These are phyloP conservation scores for Silurus meridionalis DNA, from an alignment of 2,113 vertebrate species.

Conservation along the genomic window DNA sequence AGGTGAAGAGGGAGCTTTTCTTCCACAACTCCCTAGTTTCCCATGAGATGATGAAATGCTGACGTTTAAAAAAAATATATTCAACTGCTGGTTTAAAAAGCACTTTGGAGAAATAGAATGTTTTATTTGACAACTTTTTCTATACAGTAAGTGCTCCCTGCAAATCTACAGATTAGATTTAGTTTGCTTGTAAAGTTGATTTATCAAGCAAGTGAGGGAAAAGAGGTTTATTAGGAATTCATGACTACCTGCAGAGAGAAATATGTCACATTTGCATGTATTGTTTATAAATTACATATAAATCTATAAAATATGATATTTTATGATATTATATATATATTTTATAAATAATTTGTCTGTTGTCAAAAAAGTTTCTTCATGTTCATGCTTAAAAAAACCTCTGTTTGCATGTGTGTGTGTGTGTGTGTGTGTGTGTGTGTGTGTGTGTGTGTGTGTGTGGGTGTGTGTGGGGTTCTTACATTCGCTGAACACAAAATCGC, in stretches of 20 bases:
- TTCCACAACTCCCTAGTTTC: background rate
- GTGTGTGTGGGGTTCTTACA: constrained; percentile 71
- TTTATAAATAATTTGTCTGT: background rate
- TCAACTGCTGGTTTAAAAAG: background rate
- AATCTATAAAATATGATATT: background rate
- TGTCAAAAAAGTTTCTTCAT: background rate
- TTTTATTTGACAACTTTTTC: background rate
- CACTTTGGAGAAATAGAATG: background rate
- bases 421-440: background rate
- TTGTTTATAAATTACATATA: background rate
- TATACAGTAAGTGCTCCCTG: background rate
- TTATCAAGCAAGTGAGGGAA: background rate
- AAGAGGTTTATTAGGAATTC: background rate
- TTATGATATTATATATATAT: background rate
- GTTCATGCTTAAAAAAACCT: background rate
- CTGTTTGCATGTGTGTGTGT: background rate
- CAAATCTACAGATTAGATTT: background rate
- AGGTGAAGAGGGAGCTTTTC: constrained; percentile 18
- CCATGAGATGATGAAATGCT: background rate
- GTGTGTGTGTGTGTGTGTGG: constrained; percentile 31
- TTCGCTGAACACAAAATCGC: constrained; percentile 95
- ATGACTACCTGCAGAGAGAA: background rate
- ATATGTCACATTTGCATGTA: background rate
- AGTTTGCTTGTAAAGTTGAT: background rate
- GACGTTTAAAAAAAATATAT: background rate